phyloP scores from a whole-genome alignment of 2,797 vertebrate genomes.

The Rhinella marina region DNA sequence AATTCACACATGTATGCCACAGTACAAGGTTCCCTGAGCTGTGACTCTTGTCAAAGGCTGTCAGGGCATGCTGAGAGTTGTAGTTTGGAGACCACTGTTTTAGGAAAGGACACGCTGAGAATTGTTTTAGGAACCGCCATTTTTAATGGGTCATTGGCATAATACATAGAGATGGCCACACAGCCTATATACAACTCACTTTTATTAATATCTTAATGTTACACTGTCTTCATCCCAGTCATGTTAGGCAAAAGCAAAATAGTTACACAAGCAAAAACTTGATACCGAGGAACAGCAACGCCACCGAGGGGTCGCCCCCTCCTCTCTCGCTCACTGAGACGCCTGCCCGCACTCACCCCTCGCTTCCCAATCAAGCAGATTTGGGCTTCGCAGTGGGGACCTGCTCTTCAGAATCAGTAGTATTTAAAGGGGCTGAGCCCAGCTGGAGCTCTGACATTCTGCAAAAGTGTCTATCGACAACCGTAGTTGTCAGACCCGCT shows the following conservation, averaged over 20 bases:
- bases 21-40: background rate
- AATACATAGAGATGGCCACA: constrained; percentile 73
- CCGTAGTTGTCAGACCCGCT: background rate
- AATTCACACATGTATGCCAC: background rate
- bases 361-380: constrained; percentile 69
- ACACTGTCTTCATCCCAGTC: constrained; percentile 72
- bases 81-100: background rate
- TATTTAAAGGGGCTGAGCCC: constrained; percentile 74
- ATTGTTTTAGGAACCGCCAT: constrained; percentile 58
- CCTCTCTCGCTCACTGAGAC: constrained; percentile 59
- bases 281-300: constrained; percentile 69
- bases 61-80: background rate
- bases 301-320: constrained; percentile 75
- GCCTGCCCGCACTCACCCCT: constrained; percentile 66
- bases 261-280: constrained; percentile 62
- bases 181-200: constrained; percentile 69
- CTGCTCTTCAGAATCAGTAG: constrained; percentile 81
- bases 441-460: constrained; percentile 37
- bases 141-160: constrained; percentile 76
- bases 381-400: constrained; percentile 71
- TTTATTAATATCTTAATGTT: constrained; percentile 56
- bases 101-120: background rate
- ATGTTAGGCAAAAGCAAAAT: constrained; percentile 74
- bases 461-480: background rate
- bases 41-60: background rate